These are phyloP conservation scores for Rhea pennata DNA, from an alignment of 2,113 vertebrate genomes.

Conservation along the genomic window DNA sequence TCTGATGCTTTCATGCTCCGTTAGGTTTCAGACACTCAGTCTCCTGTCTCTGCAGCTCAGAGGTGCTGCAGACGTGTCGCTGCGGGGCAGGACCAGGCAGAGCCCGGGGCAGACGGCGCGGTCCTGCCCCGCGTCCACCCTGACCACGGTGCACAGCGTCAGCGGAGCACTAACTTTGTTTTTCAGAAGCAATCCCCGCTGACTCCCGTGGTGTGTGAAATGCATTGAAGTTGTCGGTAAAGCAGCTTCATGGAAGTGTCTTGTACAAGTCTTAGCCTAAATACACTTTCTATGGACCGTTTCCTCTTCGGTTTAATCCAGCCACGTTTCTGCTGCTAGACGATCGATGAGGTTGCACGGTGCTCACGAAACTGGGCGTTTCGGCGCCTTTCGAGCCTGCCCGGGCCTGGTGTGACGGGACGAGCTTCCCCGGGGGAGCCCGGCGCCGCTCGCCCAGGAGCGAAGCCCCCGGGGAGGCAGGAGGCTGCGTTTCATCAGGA, in stretches of 20 bases:
- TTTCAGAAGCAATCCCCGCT: background rate
- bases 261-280: too few species aligned
- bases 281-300: background rate
- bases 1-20: background rate
- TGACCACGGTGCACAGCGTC: accelerated
- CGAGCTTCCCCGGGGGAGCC: background rate
- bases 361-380: accelerated
- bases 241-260: background rate
- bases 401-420: background rate
- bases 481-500: too few species aligned
- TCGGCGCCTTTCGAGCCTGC: background rate
- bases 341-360: accelerated
- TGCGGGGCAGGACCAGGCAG: background rate
- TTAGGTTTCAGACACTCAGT: background rate
- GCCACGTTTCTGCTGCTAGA: background rate
- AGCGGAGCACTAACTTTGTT: accelerated
- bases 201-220: background rate
- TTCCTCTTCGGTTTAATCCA: background rate
- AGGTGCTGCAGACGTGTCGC: background rate
- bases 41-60: accelerated
- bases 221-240: background rate
- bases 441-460: too few species aligned
- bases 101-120: background rate
- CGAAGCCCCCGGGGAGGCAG: too few species aligned
- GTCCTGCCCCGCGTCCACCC: background rate